A percentile compares a stretch with the other conserved stretches of the same genome.
Evolutionary conservation across 2,797 vertebrate genomes (phyloP).

Genomic region (Centroberyx gerrardi): DNA sequence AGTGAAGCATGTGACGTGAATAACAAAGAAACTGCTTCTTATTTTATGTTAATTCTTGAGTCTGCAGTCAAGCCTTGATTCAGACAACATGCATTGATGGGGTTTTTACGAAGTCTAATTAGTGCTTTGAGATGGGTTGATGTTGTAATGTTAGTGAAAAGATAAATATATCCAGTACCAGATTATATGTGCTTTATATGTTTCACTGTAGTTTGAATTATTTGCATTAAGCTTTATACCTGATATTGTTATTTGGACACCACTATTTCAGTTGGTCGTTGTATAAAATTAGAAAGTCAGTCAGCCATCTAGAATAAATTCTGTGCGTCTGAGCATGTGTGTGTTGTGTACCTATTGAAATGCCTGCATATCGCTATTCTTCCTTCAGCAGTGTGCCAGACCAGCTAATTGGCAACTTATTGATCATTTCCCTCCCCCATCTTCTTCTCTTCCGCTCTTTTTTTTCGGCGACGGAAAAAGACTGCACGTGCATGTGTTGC

Average conservation of each 20-base stretch:
- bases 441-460: slow-evolving; percentile 33
- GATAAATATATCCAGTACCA: background rate
- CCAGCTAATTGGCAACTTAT: slow-evolving; percentile 55
- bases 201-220: background rate
- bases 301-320: background rate
- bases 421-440: slow-evolving; percentile 57
- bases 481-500: slow-evolving; percentile 39
- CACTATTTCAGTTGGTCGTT: background rate
- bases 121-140: background rate
- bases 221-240: background rate
- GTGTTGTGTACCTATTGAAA: slow-evolving; percentile 13
- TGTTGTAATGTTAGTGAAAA: background rate
- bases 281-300: background rate
- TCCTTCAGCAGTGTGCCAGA: slow-evolving; percentile 26
- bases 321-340: background rate
- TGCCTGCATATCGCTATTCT: slow-evolving; percentile 20
- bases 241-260: background rate
- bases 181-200: background rate
- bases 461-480: slow-evolving; percentile 34
- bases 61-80: too few species aligned
- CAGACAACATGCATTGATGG: too few species aligned
- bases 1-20: background rate
- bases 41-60: too few species aligned
- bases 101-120: background rate
- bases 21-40: background rate